Base-by-base conservation (phyloP, 92 coral and sea anemone genomes). In the Scolanthus callimorphus region DNA sequence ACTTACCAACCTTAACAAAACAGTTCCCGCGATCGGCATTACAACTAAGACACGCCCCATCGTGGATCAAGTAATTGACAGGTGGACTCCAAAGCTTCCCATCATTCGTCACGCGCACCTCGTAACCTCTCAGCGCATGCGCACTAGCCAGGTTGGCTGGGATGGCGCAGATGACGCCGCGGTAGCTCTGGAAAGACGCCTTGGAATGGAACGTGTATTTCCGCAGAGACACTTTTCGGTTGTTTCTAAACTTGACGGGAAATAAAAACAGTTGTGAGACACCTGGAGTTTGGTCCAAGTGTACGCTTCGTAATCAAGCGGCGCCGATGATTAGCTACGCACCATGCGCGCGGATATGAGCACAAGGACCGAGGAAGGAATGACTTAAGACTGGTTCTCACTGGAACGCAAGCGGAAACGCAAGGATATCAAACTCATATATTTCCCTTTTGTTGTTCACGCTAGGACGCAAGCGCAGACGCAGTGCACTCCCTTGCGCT, bases 1-100 rank as follows among this genome's bases (percentile, higher is more conserved):
- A 76, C 89, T 76, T 86, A 86, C 95, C 84, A 71, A 91, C 97
- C 91, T 91, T 87, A 59, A 81, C 77, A 22, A 65, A 20, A 51
- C 96, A 91, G n/a, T 28, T 22, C 48, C 59, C 63, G 31, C 43
- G 47, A 27, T 41, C 72, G 23, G 73, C 46, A 27, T 60, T 62
- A 55, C 97, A 91, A 38, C 58, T 26, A 39, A 83, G 51, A 62
- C 97, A 91, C 59, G 60, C 49, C 24, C 97, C 76, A 70, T 91
- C 84, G 44, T 79, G 70, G 53, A 55, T 59, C 11, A 80, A 29
- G 30, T 71, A 73, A 28, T 78, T 61, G 30, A 77, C 47, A 8
- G 91, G 64, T 17, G 79, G 85, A 20, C 96, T 91, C 97, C 97
- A 91, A 47, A 82, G 34, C 0, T 65, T 63, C 3, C 92, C 97